phyloP scores from a whole-genome alignment of 2,888 invertebrate genomes.

The Drosophila borborema region DNA sequence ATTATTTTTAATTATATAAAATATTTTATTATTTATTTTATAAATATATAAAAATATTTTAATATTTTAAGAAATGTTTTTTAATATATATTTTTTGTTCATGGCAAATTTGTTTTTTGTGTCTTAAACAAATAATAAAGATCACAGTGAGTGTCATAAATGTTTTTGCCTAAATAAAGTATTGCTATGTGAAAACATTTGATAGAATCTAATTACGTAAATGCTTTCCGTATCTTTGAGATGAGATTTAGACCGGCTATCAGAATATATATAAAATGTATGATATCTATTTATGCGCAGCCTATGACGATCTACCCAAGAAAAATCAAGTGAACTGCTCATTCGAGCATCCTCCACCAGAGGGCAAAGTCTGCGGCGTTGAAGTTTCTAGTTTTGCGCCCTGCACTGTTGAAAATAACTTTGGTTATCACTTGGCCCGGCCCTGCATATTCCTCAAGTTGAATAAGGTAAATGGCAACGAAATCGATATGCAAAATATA shows the following conservation, averaged over 20 bases:
- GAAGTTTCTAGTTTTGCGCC: slow-evolving; percentile 90
- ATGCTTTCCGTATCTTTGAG: background rate
- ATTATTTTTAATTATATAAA: too few relatives aligned
- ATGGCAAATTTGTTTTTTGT: slow-evolving; percentile 43
- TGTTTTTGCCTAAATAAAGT: slow-evolving; percentile 1
- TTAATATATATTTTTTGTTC: slow-evolving; percentile 24
- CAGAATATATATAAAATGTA: background rate
- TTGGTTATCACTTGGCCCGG: slow-evolving; percentile 93
- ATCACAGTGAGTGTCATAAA: slow-evolving; percentile 66
- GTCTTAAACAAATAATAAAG: slow-evolving; percentile 39
- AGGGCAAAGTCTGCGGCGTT: slow-evolving; percentile 93
- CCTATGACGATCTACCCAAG: slow-evolving; percentile 85
- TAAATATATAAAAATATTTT: too few relatives aligned
- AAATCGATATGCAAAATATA: background rate
- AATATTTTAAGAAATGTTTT: too few relatives aligned
- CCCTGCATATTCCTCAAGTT: slow-evolving; percentile 99
- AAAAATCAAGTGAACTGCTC: slow-evolving; percentile 89
- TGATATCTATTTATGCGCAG: slow-evolving; percentile 46
- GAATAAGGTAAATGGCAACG: slow-evolving; percentile 90
- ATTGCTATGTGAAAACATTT: slow-evolving; percentile 31
- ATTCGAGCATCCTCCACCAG: slow-evolving; percentile 87
- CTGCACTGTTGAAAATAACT: slow-evolving; percentile 92
- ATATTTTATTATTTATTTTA: too few relatives aligned
- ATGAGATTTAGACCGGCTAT: background rate
- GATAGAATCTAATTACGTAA: background rate